Conservation (phyloP, 2,113 vertebrate genomes). For the Spermophilus dauricus region DNA sequence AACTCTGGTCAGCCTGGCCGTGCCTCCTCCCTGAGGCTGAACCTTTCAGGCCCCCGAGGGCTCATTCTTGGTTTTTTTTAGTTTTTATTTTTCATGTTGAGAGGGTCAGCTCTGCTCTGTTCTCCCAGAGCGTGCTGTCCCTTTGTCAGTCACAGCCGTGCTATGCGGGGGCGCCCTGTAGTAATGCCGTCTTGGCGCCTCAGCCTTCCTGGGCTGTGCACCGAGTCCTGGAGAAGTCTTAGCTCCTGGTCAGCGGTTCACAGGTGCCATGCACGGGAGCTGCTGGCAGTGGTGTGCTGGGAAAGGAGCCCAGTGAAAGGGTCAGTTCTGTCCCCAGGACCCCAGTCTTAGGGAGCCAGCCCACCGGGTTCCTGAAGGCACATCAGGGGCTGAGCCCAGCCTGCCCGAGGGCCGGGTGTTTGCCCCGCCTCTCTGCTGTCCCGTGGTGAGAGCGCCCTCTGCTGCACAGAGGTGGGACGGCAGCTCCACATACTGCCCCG, state of each 20-base stretch:
- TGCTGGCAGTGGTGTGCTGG: neutral
- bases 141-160: neutral
- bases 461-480: neutral
- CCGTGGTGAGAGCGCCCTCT: neutral
- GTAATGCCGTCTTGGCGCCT: too few relatives aligned
- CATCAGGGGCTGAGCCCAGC: neutral
- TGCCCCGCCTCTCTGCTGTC: accelerated
- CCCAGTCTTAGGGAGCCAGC: neutral
- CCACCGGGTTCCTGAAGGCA: neutral
- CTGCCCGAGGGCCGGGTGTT: accelerated
- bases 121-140: too few relatives aligned
- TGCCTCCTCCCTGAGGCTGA: neutral
- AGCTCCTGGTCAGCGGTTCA: neutral
- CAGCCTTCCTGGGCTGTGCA: neutral
- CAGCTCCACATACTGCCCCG: neutral
- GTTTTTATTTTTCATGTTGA: too few relatives aligned
- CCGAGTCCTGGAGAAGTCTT: accelerated
- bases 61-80: too few relatives aligned
- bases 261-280: too few relatives aligned
- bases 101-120: accelerated
- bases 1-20: neutral
- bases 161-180: accelerated
- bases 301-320: neutral
- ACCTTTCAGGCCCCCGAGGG: neutral
- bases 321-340: neutral